phyloP scores from a whole-genome alignment of 2,113 vertebrate species.

The Desmodus rotundus region DNA sequence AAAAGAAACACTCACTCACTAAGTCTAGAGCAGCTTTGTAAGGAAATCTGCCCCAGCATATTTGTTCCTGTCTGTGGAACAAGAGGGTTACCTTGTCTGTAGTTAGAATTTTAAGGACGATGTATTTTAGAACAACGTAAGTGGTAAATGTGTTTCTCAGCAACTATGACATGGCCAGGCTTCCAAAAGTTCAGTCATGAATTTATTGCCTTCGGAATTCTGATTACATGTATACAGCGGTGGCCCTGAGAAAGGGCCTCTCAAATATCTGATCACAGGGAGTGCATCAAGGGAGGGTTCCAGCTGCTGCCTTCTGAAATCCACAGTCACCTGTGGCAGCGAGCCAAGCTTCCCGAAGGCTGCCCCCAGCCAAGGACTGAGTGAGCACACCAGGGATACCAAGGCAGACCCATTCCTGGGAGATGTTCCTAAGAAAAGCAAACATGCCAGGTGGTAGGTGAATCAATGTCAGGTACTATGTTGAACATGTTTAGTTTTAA shows the following conservation, averaged over 20 bases:
- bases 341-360: not conserved
- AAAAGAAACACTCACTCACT: not conserved
- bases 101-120: not conserved
- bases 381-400: fast-evolving
- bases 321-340: not conserved
- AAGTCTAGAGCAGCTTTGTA: not conserved
- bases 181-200: not conserved
- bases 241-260: not conserved
- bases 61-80: not conserved
- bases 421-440: not conserved
- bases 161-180: not conserved
- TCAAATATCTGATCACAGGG: not conserved
- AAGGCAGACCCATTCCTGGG: not conserved
- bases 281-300: not conserved
- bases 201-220: not conserved
- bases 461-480: not conserved
- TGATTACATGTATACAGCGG: not conserved
- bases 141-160: not conserved
- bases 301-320: not conserved
- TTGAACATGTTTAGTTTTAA: not conserved
- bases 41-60: not conserved
- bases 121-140: not conserved
- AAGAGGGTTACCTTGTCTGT: not conserved
- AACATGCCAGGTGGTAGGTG: too few relatives aligned
- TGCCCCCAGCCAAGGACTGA: not conserved